Evolutionary conservation across 2,113 vertebrate genomes (phyloP), one percentile per base, ranked within the genome.

Genomic region (Tympanuchus pallidicinctus): DNA sequence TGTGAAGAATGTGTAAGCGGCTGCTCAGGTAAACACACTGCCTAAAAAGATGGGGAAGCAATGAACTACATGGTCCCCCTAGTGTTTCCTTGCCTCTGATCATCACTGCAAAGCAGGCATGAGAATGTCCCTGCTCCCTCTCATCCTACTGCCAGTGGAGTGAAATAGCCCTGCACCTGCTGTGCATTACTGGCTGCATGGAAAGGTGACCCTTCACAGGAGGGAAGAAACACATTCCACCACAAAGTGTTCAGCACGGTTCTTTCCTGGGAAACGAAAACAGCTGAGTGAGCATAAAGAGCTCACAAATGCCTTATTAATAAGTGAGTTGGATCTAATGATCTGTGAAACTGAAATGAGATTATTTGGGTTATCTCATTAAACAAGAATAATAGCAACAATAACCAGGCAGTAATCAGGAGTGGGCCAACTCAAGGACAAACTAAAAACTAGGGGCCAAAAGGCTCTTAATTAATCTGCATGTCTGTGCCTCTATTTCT

Each of bases 341-440:
- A 89, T 86, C 95, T 86, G 92, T 95, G 92, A 95, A 97, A 96
- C 84, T 91, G 91, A 92, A 97, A 97, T 95, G 90, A 94, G 93
- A 97, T 94, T 96, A 96, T 95, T 93, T 95, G 88, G 93, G 95
- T 97, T 97, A 95, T 93, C 94, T 96, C 95, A 95, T 97, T 96
- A 97, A 95, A 95, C 95, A 96, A 95, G 96, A 96, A 97, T 94
- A 96, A 94, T 95, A 93, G 93, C 84, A 92, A 92, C 78, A 95
- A 92, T 92, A 91, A 92, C 71, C 0, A 27, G 42, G 79, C 32
- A 85, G 92, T 89, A 96, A 95, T 92, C 84, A 92, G 74, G 56
- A 95, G 19, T 69, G 76, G 86, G 83, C 93, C 88, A 92, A 89
- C 77, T 71, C 94, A 97, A 97, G 95, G 95, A 89, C 94, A 95